Evolutionary conservation across 2,113 vertebrate genomes (phyloP).

Genomic region (Meriones unguiculatus): DNA sequence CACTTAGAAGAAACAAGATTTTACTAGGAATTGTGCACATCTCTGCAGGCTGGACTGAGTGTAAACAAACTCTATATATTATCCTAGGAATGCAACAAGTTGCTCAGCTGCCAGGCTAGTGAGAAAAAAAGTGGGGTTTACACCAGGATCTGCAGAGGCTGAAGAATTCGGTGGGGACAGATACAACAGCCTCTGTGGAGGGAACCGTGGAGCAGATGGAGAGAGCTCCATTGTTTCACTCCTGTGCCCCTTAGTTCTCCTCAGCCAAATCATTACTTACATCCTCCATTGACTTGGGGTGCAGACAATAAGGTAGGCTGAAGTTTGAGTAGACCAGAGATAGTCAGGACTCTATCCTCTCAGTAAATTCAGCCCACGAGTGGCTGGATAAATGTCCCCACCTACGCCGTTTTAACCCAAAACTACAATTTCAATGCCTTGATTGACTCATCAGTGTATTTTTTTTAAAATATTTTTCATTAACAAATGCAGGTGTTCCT

Average conservation of each 20-base stretch:
- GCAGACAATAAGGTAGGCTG: neutral
- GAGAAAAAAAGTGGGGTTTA: neutral
- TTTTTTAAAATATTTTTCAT: too few relatives aligned
- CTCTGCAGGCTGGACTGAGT: neutral
- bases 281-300: neutral
- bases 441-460: neutral
- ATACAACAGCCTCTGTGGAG: neutral
- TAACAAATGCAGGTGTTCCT: too few relatives aligned
- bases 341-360: neutral
- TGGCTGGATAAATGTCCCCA: neutral
- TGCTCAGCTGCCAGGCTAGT: neutral
- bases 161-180: neutral
- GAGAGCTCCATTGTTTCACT: accelerated
- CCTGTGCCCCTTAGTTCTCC: neutral
- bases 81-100: neutral
- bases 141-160: neutral
- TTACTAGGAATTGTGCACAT: neutral
- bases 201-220: neutral
- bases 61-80: neutral
- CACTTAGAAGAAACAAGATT: neutral
- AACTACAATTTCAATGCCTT: neutral
- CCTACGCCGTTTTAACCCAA: neutral
- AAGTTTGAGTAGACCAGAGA: neutral
- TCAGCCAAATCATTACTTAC: neutral
- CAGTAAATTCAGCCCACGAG: neutral